Evolutionary conservation across 30 jellyfish, hydroid and myxozoan genomes (phyloP).

Genomic region (Cassiopea andromeda): DNA sequence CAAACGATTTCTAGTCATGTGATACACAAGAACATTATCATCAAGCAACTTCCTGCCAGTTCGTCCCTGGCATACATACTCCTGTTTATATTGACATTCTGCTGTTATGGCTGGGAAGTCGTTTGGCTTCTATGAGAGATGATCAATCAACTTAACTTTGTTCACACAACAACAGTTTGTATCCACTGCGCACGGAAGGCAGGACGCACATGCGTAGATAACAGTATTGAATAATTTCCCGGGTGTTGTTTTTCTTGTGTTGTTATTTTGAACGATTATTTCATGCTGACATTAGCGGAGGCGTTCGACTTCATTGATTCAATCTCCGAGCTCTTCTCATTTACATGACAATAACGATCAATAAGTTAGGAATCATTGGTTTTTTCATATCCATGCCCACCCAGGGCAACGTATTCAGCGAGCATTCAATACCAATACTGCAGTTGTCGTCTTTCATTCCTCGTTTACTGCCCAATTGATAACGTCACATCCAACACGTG

Average conservation of each 20-base stretch:
- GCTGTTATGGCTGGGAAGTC: neutral
- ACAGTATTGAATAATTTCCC: neutral
- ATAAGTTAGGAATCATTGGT: neutral
- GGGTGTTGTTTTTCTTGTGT: neutral
- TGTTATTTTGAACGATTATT: neutral
- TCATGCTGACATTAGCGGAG: conserved; percentile 20
- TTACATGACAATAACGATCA: neutral
- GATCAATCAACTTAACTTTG: neutral
- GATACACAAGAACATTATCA: too few species aligned
- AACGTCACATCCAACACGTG: neutral
- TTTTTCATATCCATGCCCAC: neutral
- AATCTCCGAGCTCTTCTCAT: neutral
- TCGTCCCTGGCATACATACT: too few species aligned
- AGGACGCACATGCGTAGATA: neutral
- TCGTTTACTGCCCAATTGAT: neutral
- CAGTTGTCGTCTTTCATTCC: neutral
- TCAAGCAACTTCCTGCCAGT: too few species aligned
- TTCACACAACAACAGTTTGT: neutral
- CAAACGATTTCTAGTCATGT: neutral
- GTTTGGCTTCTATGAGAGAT: neutral
- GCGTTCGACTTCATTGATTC: neutral
- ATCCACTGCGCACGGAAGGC: neutral
- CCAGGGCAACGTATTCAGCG: neutral
- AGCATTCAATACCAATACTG: neutral
- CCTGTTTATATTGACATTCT: too few species aligned